Conservation (phyloP, 2,113 vertebrate genomes). For the Thermophis baileyi region DNA sequence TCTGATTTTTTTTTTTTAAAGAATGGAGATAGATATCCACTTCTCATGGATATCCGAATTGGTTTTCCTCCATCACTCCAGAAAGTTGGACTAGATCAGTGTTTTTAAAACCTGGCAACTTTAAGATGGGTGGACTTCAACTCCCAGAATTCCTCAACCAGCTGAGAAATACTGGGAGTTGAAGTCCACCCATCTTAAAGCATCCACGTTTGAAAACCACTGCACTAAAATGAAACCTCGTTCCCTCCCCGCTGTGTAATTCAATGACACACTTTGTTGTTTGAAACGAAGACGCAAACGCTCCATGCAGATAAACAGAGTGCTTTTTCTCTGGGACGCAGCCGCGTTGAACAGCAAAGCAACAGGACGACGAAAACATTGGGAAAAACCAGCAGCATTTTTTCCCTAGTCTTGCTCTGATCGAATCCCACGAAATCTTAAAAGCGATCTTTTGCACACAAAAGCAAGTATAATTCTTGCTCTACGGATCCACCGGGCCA, state of each 20-base stretch:
- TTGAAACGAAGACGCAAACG: background rate
- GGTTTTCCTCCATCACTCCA: background rate
- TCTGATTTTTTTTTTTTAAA: background rate
- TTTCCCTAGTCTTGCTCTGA: background rate
- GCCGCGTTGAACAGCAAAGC: background rate
- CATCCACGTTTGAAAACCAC: background rate
- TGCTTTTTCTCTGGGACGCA: background rate
- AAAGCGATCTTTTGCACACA: background rate
- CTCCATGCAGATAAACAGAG: background rate
- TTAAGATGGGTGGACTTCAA: background rate
- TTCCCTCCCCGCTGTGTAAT: background rate
- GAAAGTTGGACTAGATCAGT: background rate
- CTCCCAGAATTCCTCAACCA: background rate
- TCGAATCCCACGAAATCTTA: background rate
- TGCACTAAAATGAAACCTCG: rapidly evolving
- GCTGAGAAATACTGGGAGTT: too few species aligned
- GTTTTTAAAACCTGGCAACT: background rate
- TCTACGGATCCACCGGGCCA: background rate
- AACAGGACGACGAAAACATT: background rate
- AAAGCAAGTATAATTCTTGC: background rate
- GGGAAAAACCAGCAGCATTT: background rate
- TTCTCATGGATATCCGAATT: too few species aligned
- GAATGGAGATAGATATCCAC: background rate
- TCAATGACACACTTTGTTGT: background rate
- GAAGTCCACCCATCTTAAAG: background rate